Evolutionary conservation across 2,888 invertebrate species (phyloP).

Genomic region (Camponotus fellah): DNA sequence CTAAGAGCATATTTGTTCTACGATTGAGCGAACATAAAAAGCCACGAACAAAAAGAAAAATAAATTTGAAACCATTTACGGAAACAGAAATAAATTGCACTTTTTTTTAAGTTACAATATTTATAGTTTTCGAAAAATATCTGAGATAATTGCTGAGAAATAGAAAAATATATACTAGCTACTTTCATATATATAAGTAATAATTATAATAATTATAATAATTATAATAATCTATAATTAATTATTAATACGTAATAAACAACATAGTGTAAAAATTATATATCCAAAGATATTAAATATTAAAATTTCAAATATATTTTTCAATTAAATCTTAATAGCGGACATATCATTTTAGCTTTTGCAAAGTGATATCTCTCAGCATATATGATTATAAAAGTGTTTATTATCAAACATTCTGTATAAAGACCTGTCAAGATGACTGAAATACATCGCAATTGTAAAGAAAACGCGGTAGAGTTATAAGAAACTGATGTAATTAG

Average conservation of each 20-base stretch:
- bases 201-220: too few species aligned
- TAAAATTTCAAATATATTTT: background rate
- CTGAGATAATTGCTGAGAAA: background rate
- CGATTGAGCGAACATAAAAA: background rate
- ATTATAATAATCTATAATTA: background rate
- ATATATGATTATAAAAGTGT: background rate
- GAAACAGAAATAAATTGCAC: background rate
- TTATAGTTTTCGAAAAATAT: background rate
- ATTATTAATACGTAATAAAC: background rate
- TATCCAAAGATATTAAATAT: background rate
- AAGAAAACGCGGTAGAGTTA: slow-evolving; percentile 8
- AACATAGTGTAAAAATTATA: background rate
- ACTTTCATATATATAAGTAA: background rate
- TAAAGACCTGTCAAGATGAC: background rate
- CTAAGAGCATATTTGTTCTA: background rate
- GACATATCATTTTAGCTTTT: background rate
- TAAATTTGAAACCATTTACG: background rate
- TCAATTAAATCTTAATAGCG: slow-evolving; percentile 1
- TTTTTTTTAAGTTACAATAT: slow-evolving; percentile 10
- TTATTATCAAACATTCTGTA: background rate
- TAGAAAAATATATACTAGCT: background rate
- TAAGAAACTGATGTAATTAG: slow-evolving; percentile 14
- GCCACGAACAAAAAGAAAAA: too few species aligned
- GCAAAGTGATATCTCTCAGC: background rate
- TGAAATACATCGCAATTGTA: background rate